Conservation (phyloP, 2,888 invertebrate species). For the Drosophila mulleri region DNA sequence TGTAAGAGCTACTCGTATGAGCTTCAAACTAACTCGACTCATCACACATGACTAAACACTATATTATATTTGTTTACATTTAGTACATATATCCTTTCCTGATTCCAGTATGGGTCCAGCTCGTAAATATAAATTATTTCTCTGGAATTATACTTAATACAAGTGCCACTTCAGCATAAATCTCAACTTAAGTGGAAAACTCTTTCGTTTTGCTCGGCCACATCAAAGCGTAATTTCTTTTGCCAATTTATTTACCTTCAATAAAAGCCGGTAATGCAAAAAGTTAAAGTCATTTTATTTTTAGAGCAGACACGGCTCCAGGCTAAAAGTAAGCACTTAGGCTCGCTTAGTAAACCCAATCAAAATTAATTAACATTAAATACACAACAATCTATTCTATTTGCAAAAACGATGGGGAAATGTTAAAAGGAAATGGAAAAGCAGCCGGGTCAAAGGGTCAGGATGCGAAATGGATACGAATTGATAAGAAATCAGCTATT, state of each 20-base stretch:
- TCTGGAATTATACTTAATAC: not conserved
- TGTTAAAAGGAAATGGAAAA: conserved; percentile 38
- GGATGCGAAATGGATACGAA: conserved; percentile 44
- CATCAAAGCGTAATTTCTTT: conserved; percentile 48
- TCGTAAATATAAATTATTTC: not conserved
- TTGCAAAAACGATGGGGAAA: conserved; percentile 2
- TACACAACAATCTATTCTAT: conserved; percentile 41
- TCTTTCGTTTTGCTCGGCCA: conserved; percentile 22
- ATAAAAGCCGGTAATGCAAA: conserved; percentile 14
- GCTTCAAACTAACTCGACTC: not conserved
- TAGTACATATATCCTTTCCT: not conserved
- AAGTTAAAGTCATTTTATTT: conserved; percentile 18
- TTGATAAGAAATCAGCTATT: conserved; percentile 52
- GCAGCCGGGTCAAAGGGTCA: conserved; percentile 33
- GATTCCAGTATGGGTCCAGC: not conserved
- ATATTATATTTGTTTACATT: not conserved
- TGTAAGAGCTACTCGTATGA: not conserved
- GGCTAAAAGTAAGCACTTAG: conserved; percentile 9
- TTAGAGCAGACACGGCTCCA: not conserved
- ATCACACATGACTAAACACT: not conserved
- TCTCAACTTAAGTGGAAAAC: conserved; percentile 12
- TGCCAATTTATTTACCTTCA: conserved; percentile 10
- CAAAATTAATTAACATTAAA: conserved; percentile 76
- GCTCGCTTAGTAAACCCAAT: conserved; percentile 22
- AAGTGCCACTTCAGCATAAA: not conserved